Evolutionary conservation across 2,797 vertebrate genomes (phyloP).

Genomic region (Lutjanus campechanus): DNA sequence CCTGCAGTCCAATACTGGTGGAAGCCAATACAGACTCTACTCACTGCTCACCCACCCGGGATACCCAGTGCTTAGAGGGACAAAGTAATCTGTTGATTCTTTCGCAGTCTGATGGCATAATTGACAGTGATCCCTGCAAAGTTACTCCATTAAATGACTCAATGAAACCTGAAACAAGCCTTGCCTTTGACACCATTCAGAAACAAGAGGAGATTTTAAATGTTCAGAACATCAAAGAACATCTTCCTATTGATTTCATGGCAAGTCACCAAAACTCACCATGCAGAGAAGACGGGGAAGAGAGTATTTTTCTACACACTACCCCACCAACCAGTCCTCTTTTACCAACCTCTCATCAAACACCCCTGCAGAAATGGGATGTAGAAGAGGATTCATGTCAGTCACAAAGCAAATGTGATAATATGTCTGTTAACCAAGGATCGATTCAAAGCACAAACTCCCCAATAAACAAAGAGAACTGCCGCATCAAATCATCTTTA

Average conservation of each 20-base stretch:
- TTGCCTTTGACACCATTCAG: slow-evolving; percentile 60
- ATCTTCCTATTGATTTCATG: slow-evolving; percentile 78
- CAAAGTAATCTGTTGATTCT: slow-evolving; percentile 71
- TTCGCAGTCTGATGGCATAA: slow-evolving; percentile 64
- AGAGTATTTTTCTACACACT: slow-evolving; percentile 55
- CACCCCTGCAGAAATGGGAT: slow-evolving; percentile 48
- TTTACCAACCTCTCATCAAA: slow-evolving; percentile 61
- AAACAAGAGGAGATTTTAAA: slow-evolving; percentile 77
- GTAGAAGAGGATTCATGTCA: slow-evolving; percentile 54
- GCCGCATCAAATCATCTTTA: slow-evolving; percentile 53
- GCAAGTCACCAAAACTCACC: slow-evolving; percentile 78
- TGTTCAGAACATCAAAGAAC: slow-evolving; percentile 77
- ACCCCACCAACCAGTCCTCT: slow-evolving; percentile 60
- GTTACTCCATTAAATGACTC: slow-evolving; percentile 59
- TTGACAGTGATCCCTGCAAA: slow-evolving; percentile 58
- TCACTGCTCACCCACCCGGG: slow-evolving; percentile 63
- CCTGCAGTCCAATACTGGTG: slow-evolving; percentile 70
- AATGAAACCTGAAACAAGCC: slow-evolving; percentile 55
- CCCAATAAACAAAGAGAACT: slow-evolving; percentile 45
- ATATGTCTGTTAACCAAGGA: slow-evolving; percentile 54
- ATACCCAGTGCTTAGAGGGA: slow-evolving; percentile 63
- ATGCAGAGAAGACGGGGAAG: slow-evolving; percentile 72
- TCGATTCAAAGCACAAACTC: slow-evolving; percentile 59
- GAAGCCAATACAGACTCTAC: slow-evolving; percentile 56
- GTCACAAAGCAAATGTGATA: slow-evolving; percentile 53